Conservation (phyloP, 2,113 vertebrate genomes). For the Apeltes quadracus region DNA sequence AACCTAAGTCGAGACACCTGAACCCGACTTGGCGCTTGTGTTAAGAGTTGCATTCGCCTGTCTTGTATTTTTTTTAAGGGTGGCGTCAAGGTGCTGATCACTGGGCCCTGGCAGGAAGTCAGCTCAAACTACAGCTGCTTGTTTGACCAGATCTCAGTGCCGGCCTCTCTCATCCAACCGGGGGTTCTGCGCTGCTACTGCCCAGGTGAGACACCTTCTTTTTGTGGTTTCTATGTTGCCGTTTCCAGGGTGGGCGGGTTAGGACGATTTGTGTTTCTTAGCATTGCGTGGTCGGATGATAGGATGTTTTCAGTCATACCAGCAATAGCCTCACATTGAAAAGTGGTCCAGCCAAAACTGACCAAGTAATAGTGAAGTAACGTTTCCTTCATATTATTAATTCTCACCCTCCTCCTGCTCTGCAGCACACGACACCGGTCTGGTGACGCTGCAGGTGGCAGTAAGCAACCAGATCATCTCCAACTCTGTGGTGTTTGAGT, state of each 20-base stretch:
- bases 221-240: no score
- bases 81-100: conserved; percentile 98
- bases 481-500: conserved; percentile 98
- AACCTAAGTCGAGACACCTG: background rate
- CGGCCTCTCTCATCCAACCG: conserved; percentile 96
- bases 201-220: conserved; percentile 89
- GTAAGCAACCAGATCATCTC: conserved; percentile 99
- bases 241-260: background rate
- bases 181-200: conserved; percentile 98
- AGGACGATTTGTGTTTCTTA: background rate
- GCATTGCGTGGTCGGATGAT: background rate
- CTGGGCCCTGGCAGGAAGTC: conserved; percentile 97
- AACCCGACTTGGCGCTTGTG: background rate
- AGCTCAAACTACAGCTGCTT: conserved; percentile 97
- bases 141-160: conserved; percentile 98
- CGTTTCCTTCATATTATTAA: background rate
- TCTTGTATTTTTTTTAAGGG: conserved; percentile 81
- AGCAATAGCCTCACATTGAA: background rate
- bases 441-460: conserved; percentile 98
- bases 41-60: conserved; percentile 2
- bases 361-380: background rate
- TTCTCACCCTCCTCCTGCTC: conserved; percentile 46
- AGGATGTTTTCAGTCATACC: background rate
- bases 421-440: conserved; percentile 96
- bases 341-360: background rate